Evolutionary conservation across 1,140 invertebrate genomes (phyloP).

Genomic region (Philopotamus ludificatus): DNA sequence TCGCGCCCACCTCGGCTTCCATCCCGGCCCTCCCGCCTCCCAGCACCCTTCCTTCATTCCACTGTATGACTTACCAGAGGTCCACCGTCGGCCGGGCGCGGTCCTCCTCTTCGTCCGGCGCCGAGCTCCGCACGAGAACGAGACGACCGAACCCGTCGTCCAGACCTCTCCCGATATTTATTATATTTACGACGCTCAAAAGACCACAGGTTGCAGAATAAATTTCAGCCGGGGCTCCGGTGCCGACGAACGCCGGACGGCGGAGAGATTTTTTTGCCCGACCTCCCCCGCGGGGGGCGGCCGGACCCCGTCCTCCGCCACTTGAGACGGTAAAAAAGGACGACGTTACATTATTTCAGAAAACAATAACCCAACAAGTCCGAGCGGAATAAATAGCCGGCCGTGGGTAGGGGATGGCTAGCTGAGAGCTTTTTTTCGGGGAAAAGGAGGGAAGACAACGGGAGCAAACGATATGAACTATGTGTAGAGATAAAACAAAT

Average conservation of each 20-base stretch:
- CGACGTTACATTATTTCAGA: conserved; percentile 42
- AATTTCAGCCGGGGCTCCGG: conserved; percentile 1
- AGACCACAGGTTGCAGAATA: conserved; percentile 53
- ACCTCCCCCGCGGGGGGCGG: conserved; percentile 12
- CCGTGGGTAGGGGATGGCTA: background rate
- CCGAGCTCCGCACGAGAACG: conserved; percentile 18
- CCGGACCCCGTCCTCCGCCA: background rate
- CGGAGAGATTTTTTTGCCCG: conserved; percentile 18
- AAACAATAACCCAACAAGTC: conserved; percentile 42
- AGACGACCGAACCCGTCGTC: background rate
- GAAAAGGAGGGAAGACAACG: conserved; percentile 22
- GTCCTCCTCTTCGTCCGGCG: conserved; percentile 46
- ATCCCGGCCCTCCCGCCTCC: conserved; percentile 7
- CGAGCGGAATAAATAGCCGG: conserved; percentile 30
- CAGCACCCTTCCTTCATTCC: conserved; percentile 30
- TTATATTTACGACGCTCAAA: conserved; percentile 60
- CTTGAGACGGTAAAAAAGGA: conserved; percentile 41
- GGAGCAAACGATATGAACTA: conserved; percentile 31
- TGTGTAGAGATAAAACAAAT: conserved; percentile 32
- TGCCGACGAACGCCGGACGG: background rate
- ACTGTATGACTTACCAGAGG: conserved; percentile 43
- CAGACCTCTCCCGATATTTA: conserved; percentile 50
- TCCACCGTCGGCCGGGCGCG: conserved; percentile 38
- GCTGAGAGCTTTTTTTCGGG: conserved; percentile 30
- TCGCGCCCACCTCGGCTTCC: no score